Conservation (phyloP, 2,888 invertebrate genomes). For the Acheta domesticus region DNA sequence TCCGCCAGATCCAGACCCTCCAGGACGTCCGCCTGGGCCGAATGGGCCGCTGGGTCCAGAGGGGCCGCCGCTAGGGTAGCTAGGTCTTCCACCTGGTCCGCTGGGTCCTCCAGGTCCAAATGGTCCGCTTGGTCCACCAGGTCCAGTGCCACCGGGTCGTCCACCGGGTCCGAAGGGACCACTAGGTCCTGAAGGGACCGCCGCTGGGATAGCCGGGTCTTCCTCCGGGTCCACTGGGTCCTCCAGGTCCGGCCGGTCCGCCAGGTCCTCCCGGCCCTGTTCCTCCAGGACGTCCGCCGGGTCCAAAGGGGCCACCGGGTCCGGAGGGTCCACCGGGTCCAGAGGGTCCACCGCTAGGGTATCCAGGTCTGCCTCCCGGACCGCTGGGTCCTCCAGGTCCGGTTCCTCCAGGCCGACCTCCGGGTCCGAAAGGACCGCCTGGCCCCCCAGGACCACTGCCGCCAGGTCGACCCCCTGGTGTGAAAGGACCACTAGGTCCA, state of each 20-base stretch:
- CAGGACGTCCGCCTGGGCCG: conserved; percentile 36
- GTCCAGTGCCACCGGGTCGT: conserved; percentile 31
- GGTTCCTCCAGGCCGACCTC: conserved; percentile 33
- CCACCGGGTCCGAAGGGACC: conserved; percentile 37
- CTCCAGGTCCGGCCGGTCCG: no score
- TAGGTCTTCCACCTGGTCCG: conserved; percentile 42
- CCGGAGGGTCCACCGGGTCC: conserved; percentile 30
- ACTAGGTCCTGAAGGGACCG: conserved; percentile 31
- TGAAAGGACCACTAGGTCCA: conserved; percentile 38
- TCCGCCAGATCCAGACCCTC: conserved; percentile 36
- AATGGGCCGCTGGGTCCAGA: conserved; percentile 28
- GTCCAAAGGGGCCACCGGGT: no score
- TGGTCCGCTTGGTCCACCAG: conserved; percentile 37
- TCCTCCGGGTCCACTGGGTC: no score
- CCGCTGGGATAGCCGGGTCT: no score
- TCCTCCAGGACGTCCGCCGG: not conserved
- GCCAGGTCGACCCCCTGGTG: conserved; percentile 29
- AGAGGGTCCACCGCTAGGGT: conserved; percentile 34
- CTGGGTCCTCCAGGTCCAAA: not conserved
- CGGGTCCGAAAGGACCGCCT: conserved; percentile 30
- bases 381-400: conserved; percentile 40
- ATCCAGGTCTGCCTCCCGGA: conserved; percentile 41
- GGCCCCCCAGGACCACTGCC: conserved; percentile 35
- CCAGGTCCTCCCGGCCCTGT: not conserved
- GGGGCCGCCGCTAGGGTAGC: conserved; percentile 34